Evolutionary conservation across 2,888 invertebrate species (phyloP).

Genomic region (Agrotis puta): DNA sequence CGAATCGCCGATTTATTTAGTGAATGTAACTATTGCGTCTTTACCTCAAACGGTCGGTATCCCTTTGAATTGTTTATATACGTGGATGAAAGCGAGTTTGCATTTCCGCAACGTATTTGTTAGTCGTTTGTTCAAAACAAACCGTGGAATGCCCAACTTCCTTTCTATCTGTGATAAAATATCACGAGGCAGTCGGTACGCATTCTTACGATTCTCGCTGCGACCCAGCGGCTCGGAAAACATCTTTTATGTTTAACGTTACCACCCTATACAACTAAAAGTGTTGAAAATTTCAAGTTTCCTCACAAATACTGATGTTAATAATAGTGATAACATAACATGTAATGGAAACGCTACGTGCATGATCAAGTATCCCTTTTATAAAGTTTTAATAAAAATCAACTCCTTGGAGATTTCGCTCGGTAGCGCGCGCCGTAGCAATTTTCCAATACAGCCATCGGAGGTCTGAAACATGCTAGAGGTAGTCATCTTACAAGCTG

Average conservation of each 20-base stretch:
- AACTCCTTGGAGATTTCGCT: slow-evolving; percentile 79
- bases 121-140: slow-evolving; percentile 84
- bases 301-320: slow-evolving; percentile 67
- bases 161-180: slow-evolving; percentile 85
- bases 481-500: slow-evolving; percentile 88
- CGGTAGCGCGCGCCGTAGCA: slow-evolving; percentile 75
- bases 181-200: slow-evolving; percentile 81
- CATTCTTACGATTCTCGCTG: slow-evolving; percentile 81
- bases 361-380: slow-evolving; percentile 74
- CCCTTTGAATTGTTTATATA: slow-evolving; percentile 84
- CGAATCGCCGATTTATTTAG: slow-evolving; percentile 52
- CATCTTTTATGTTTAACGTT: slow-evolving; percentile 78
- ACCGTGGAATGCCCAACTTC: slow-evolving; percentile 82
- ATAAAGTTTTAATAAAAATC: slow-evolving; percentile 86
- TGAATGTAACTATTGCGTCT: slow-evolving; percentile 75
- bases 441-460: slow-evolving; percentile 89
- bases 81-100: slow-evolving; percentile 84
- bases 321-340: slow-evolving; percentile 69
- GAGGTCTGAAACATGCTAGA: slow-evolving; percentile 81
- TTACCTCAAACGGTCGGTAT: slow-evolving; percentile 78
- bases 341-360: slow-evolving; percentile 64
- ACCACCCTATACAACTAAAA: slow-evolving; percentile 51
- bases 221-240: slow-evolving; percentile 84
- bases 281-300: slow-evolving; percentile 50
- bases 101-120: slow-evolving; percentile 85